Base-by-base conservation (phyloP, 2,113 vertebrate genomes). In the Lampris incognitus region DNA sequence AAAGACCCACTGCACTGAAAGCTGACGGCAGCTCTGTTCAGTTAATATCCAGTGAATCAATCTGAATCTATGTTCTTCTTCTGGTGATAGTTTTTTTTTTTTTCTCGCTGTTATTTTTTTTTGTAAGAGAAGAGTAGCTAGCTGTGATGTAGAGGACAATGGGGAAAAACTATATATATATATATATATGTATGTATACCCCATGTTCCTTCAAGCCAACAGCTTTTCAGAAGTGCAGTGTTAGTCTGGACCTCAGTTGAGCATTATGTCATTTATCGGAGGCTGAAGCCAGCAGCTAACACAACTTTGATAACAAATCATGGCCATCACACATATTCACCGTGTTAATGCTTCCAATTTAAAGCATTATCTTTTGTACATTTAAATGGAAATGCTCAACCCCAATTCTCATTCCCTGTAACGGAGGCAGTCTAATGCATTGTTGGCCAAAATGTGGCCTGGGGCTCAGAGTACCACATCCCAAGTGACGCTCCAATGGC, bases 241-340 rank as follows among this genome's bases (percentile, higher is more conserved):
- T 56, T 81, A 71, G 37, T 77, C 76, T 49, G 66, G 54, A 75
- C 44, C 60, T 63, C 75, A 74, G 65, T 69, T 46, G 57, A 69
- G 62, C 52, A 69, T 36, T 61, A 37, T 69, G 77, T 73, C 74
- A 83, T 78, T 67, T 71, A 83, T 69, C 68, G 64, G 82, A 60
- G 40, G 62, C 56, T 50, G 52, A 69, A 74, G 67, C 64, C 56
- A 73, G 56, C 40, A 46, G 57, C 62, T 66, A 72, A 83, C 62
- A 79, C 69, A 39, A 60, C 82, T 69, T 85, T 63, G 71, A 80
- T 84, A 84, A 87, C 67, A 61, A 64, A 86, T 70, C 71, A 78
- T 9, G 65, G 66, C 72, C 57, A 72, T 79, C 69, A 68, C 4
- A 67, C 65, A 73, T 49, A 72, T 24, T 24, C 24, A 24, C 24